Conservation (phyloP, 2,888 invertebrate genomes). For the Cantharis lateralis region DNA sequence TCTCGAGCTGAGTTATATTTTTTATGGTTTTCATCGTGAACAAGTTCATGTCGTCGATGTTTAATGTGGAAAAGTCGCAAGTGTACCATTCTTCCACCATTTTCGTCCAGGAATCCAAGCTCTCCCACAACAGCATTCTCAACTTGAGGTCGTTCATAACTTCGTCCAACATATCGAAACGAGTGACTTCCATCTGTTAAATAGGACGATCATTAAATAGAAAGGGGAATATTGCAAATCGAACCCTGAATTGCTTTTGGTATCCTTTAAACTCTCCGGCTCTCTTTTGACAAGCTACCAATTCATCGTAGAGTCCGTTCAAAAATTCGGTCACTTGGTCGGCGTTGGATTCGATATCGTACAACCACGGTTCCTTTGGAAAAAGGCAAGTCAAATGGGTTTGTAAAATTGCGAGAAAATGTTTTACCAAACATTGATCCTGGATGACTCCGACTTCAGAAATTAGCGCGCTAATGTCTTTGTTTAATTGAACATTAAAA, state of each 20-base stretch:
- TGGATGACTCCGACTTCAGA: conserved; percentile 74
- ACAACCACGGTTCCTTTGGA: conserved; percentile 73
- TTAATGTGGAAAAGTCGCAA: conserved; percentile 66
- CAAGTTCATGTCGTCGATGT: conserved; percentile 73
- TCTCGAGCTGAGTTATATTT: conserved; percentile 78
- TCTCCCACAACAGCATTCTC: conserved; percentile 80
- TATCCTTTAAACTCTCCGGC: conserved; percentile 78
- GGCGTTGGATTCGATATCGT: conserved; percentile 73
- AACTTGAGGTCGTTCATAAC: conserved; percentile 79
- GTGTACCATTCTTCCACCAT: conserved; percentile 69
- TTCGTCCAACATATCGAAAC: conserved; percentile 80
- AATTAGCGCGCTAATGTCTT: conserved; percentile 75
- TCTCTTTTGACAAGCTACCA: conserved; percentile 67
- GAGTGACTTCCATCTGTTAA: conserved; percentile 76
- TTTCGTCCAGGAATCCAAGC: conserved; percentile 75
- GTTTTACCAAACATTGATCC: conserved; percentile 69
- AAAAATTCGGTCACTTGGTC: conserved; percentile 68
- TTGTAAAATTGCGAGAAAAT: neutral
- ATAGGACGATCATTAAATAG: neutral
- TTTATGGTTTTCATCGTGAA: conserved; percentile 70
- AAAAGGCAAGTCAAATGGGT: neutral
- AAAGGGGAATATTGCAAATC: conserved; percentile 12
- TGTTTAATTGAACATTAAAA: conserved; percentile 75
- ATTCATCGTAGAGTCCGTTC: conserved; percentile 65
- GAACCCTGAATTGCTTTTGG: conserved; percentile 84